Percentiles rank a stretch among this genome's conserved stretches.
Evolutionary conservation across 2,888 invertebrate genomes (phyloP).

Genomic region (Cheilosia scutellata): DNA sequence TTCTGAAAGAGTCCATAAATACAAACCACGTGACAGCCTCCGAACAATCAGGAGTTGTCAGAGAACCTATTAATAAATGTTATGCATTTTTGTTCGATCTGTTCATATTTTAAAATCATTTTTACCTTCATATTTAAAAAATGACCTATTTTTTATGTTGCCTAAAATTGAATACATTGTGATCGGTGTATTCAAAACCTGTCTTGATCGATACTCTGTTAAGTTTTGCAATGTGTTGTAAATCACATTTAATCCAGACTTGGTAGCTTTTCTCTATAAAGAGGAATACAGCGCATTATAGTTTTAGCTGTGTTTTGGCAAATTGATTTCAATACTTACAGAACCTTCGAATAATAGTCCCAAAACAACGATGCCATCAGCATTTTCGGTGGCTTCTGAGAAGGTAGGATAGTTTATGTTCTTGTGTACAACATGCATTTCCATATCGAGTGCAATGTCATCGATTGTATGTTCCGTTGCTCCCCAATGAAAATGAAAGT

Average conservation of each 20-base stretch:
- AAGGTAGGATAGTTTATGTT: conserved; percentile 86
- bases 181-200: neutral
- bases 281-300: neutral
- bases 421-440: conserved; percentile 88
- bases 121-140: neutral
- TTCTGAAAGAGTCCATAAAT: conserved; percentile 65
- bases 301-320: neutral
- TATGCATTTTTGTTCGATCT: no score
- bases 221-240: neutral
- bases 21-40: conserved; percentile 77
- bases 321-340: neutral
- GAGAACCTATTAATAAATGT: conserved; percentile 61
- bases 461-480: conserved; percentile 85
- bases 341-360: conserved; percentile 86
- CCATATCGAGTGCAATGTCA: conserved; percentile 85
- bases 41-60: conserved; percentile 77
- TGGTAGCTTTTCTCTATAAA: neutral
- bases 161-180: no score
- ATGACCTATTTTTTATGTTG: neutral
- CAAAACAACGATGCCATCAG: conserved; percentile 87
- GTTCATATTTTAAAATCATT: no score
- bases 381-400: conserved; percentile 84
- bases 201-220: neutral
- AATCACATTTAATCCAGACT: neutral
- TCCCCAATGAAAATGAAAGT: conserved; percentile 88